Percentiles rank a stretch among this genome's conserved stretches.
Evolutionary conservation across 2,888 invertebrate species (phyloP).

Genomic region (Spisula solida): DNA sequence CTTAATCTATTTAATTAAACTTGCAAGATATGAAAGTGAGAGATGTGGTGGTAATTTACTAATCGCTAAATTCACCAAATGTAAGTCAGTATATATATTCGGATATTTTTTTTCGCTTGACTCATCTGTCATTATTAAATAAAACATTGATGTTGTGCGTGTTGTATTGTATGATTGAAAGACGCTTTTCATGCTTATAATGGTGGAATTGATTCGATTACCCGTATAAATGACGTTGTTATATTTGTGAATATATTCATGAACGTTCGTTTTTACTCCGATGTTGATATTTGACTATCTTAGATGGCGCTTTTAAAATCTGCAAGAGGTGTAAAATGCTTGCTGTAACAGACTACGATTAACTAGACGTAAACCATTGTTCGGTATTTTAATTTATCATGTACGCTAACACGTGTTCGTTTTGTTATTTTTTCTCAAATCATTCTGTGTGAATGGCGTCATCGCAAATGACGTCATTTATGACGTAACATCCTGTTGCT

Average conservation of each 20-base stretch:
- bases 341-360: constrained; percentile 45
- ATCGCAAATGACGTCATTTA: constrained; percentile 64
- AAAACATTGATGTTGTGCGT: constrained; percentile 25
- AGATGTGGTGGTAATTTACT: background rate
- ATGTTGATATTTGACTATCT: constrained; percentile 52
- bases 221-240: constrained; percentile 47
- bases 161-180: constrained; percentile 13
- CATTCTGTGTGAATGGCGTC: constrained; percentile 57
- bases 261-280: constrained; percentile 48
- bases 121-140: constrained; percentile 14
- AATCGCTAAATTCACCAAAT: background rate
- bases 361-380: constrained; percentile 55
- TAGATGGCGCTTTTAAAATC: constrained; percentile 50
- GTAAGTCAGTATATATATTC: constrained; percentile 16
- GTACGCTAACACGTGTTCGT: constrained; percentile 63
- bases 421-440: constrained; percentile 47
- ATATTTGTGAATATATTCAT: constrained; percentile 33
- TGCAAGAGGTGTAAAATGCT: constrained; percentile 54
- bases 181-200: constrained; percentile 27
- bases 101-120: constrained; percentile 16
- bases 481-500: constrained; percentile 52
- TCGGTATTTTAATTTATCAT: constrained; percentile 51
- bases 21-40: constrained; percentile 8
- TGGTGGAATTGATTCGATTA: constrained; percentile 18
- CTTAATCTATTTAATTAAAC: background rate